These are phyloP conservation scores for Camponotus floridanus DNA, from an alignment of 1,140 invertebrate genomes.

Conservation along the genomic window DNA sequence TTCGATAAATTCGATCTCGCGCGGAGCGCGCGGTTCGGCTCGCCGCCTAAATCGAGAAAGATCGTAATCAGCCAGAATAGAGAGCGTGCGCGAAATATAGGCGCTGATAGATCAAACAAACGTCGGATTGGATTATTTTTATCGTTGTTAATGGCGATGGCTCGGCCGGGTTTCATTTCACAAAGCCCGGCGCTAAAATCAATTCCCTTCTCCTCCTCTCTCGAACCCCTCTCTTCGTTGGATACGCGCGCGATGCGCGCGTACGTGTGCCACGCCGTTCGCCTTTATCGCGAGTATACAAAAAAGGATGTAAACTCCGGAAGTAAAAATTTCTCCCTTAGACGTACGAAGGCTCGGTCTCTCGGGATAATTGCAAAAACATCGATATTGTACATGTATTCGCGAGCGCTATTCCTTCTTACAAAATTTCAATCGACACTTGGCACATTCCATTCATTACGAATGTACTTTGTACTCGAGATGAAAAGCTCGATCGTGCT, in stretches of 20 bases:
- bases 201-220: conserved; percentile 78
- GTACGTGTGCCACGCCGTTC: not conserved
- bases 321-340: conserved; percentile 14
- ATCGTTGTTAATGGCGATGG: conserved; percentile 84
- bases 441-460: not conserved
- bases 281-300: conserved; percentile 5
- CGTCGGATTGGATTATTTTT: conserved; percentile 85
- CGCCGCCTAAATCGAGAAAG: conserved; percentile 62
- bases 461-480: not conserved
- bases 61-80: conserved; percentile 71
- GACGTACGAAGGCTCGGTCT: not conserved
- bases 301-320: conserved; percentile 20
- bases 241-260: conserved; percentile 35
- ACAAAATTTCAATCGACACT: not conserved
- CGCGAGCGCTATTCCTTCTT: not conserved
- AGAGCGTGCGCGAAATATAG: conserved; percentile 72
- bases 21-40: not conserved
- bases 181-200: conserved; percentile 84
- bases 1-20: conserved; percentile 62
- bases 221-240: conserved; percentile 65
- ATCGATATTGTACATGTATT: too few species aligned
- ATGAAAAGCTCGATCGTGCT: conserved; percentile 35
- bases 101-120: conserved; percentile 85
- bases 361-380: not conserved
- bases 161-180: conserved; percentile 83